Evolutionary conservation across 2,113 vertebrate genomes (phyloP).

Genomic region (Nesogale talazaci): DNA sequence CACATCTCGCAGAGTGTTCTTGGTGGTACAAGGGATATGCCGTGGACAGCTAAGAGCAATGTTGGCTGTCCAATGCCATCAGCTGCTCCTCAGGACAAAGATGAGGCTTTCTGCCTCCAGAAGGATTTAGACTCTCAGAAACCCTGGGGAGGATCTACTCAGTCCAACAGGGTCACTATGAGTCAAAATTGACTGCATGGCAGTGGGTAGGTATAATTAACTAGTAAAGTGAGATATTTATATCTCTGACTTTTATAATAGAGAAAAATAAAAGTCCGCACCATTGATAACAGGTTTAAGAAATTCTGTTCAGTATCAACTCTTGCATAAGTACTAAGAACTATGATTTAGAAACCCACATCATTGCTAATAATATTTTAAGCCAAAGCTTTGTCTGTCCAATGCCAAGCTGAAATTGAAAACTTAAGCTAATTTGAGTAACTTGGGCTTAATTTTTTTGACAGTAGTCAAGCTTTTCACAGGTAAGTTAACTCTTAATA

Average conservation of each 20-base stretch:
- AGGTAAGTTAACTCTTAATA: no score
- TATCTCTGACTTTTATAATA: neutral
- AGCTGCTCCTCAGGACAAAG: no score
- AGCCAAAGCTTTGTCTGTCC: neutral
- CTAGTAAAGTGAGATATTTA: neutral
- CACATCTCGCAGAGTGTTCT: neutral
- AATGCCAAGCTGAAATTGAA: neutral
- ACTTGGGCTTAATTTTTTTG: neutral
- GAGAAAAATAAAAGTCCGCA: neutral
- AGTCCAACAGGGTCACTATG: no score
- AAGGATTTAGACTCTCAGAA: no score
- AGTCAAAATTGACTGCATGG: no score
- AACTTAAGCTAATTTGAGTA: neutral
- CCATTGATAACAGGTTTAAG: neutral
- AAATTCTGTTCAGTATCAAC: neutral
- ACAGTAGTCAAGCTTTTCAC: no score
- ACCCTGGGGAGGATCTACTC: no score
- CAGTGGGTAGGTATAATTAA: neutral
- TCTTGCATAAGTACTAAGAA: neutral
- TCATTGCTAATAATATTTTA: conserved; percentile 4
- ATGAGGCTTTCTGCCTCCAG: no score
- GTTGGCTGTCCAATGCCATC: no score
- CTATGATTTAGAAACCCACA: neutral
- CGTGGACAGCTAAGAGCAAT: no score
- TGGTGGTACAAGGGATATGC: no score